A percentile compares a stretch with the other conserved stretches of the same genome.
Conservation (phyloP, 2,797 vertebrate species). For the Sebastes hopkinsi region DNA sequence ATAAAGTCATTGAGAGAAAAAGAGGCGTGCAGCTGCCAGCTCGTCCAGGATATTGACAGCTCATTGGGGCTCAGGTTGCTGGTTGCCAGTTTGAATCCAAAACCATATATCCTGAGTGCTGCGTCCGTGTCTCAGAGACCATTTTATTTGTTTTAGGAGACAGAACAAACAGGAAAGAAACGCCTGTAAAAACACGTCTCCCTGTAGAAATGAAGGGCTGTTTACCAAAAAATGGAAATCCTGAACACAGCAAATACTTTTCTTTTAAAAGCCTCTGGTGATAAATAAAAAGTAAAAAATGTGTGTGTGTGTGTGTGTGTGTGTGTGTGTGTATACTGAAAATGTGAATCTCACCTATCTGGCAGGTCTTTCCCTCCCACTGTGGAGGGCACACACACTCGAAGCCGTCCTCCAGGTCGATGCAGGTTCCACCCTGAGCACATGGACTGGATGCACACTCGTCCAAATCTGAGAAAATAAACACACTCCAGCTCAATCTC, state of each 20-base stretch:
- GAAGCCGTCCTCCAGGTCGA: slow-evolving; percentile 91
- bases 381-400: slow-evolving; percentile 93
- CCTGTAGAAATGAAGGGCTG: not conserved
- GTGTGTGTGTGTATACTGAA: not conserved
- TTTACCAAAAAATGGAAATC: not conserved
- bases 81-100: slow-evolving; percentile 36
- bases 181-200: not conserved
- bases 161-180: slow-evolving; percentile 7
- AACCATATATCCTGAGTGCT: slow-evolving; percentile 15
- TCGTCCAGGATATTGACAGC: slow-evolving; percentile 49
- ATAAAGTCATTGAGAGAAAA: slow-evolving; percentile 42
- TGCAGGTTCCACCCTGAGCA: slow-evolving; percentile 90
- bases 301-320: too few relatives aligned
- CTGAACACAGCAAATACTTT: not conserved
- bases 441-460: slow-evolving; percentile 93
- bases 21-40: slow-evolving; percentile 36
- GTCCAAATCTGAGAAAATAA: slow-evolving; percentile 84
- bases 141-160: slow-evolving; percentile 13
- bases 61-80: slow-evolving; percentile 43
- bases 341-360: slow-evolving; percentile 86
- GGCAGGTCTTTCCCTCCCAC: slow-evolving; percentile 95
- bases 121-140: not conserved
- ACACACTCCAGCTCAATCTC: not conserved
- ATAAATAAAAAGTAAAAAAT: not conserved
- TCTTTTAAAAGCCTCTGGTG: not conserved